Conservation (phyloP, 2,113 vertebrate species). For the Aythya baeri region DNA sequence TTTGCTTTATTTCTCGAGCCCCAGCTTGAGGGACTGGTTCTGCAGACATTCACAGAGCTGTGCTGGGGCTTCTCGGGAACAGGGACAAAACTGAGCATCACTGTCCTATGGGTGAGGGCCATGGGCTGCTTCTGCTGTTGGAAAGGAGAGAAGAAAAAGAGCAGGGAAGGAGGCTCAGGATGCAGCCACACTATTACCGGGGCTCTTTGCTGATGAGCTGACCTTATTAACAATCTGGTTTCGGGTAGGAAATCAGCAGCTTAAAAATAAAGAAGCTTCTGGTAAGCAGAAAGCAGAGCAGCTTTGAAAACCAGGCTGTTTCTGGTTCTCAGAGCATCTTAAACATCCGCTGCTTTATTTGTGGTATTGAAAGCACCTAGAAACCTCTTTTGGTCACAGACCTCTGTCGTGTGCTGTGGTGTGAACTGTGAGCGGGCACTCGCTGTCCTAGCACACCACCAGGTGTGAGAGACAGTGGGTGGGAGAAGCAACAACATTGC, state of each 20-base stretch:
- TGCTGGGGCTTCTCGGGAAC: background rate
- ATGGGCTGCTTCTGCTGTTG: background rate
- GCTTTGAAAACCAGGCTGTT: background rate
- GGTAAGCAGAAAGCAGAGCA: background rate
- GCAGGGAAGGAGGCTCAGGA: background rate
- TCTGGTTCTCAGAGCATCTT: background rate
- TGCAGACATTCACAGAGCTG: background rate
- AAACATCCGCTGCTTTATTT: background rate
- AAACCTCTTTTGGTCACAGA: background rate
- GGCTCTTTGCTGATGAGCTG: background rate
- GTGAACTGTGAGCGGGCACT: background rate
- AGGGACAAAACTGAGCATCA: background rate
- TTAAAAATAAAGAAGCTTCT: background rate
- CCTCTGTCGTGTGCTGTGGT: background rate
- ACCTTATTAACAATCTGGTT: background rate
- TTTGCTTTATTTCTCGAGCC: background rate
- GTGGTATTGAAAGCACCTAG: background rate
- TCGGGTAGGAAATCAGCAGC: background rate
- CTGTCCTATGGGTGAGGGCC: background rate
- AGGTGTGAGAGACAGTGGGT: conserved; percentile 40
- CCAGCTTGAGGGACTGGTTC: background rate
- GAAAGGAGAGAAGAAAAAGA: background rate
- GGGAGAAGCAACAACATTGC: conserved; percentile 7
- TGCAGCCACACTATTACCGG: background rate
- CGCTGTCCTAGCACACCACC: background rate